Conservation (phyloP, 1,140 invertebrate species). For the Papilio aristodemus region DNA sequence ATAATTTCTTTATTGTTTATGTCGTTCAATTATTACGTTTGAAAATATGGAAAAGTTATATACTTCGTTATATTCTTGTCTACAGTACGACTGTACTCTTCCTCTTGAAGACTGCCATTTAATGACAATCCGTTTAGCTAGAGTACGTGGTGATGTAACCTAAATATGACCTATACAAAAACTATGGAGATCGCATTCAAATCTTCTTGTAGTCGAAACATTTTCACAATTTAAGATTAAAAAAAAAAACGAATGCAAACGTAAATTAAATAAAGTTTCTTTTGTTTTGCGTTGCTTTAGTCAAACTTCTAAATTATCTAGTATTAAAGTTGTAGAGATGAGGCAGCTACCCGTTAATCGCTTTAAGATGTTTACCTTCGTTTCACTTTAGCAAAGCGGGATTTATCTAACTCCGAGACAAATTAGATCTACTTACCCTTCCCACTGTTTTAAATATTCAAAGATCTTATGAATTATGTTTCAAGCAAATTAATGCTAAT, state of each 20-base stretch:
- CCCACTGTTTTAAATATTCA: constrained; percentile 4
- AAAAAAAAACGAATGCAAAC: too few species aligned
- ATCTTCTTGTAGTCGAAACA: too few species aligned
- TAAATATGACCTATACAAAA: too few species aligned
- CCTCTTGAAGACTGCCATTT: too few species aligned
- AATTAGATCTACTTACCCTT: background rate
- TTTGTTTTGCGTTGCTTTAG: background rate
- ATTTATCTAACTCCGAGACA: constrained; percentile 14
- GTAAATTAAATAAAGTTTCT: too few species aligned
- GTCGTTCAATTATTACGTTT: background rate
- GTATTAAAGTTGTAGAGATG: constrained; percentile 7
- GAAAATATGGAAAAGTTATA: too few species aligned
- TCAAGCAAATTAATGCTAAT: background rate
- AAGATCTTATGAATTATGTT: background rate
- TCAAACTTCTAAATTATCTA: constrained; percentile 1
- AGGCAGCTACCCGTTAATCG: background rate
- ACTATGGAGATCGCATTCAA: too few species aligned
- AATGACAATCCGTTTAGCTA: too few species aligned
- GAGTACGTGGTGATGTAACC: too few species aligned
- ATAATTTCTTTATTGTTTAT: background rate
- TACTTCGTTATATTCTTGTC: too few species aligned
- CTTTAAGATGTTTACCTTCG: constrained; percentile 15
- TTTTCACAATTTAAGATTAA: too few species aligned
- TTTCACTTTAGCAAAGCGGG: constrained; percentile 9
- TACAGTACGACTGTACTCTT: too few species aligned